These are phyloP conservation scores for Drosophila diplacantha DNA, from an alignment of 2,888 invertebrate genomes.

Conservation along the genomic window DNA sequence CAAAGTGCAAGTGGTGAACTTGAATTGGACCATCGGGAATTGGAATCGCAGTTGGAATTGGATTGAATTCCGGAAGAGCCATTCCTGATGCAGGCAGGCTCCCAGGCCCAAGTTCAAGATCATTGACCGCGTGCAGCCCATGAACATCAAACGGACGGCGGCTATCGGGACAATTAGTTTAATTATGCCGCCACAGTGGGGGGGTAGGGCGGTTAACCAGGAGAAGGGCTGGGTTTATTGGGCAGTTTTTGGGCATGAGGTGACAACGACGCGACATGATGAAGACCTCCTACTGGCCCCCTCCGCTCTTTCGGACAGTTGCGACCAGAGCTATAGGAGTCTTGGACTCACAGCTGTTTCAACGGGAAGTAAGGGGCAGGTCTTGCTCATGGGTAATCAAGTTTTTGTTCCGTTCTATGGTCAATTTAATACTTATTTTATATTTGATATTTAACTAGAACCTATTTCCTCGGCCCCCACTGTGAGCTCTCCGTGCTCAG, in stretches of 20 bases:
- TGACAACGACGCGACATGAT: constrained; percentile 72
- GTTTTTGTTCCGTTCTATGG: neutral
- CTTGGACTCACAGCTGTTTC: no score
- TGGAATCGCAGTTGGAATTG: constrained; percentile 26
- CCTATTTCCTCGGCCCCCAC: constrained; percentile 10
- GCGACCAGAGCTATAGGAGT: neutral
- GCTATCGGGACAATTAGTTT: constrained; percentile 65
- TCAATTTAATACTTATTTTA: neutral
- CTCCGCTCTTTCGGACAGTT: neutral
- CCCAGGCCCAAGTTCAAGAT: constrained; percentile 43
- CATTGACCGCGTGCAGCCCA: constrained; percentile 58
- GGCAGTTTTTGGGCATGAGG: constrained; percentile 63
- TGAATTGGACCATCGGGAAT: constrained; percentile 67
- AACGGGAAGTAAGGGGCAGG: no score
- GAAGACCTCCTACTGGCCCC: constrained; percentile 46
- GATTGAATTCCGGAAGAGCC: constrained; percentile 19
- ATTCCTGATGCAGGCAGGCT: neutral
- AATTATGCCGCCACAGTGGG: constrained; percentile 54
- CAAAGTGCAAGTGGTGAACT: constrained; percentile 68
- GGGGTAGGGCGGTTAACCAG: neutral
- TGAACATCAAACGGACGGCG: constrained; percentile 56
- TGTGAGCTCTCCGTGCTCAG: constrained; percentile 30
- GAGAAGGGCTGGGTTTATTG: constrained; percentile 6
- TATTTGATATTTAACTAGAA: neutral
- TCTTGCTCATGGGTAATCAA: neutral